Conservation (phyloP, 2,113 vertebrate species). For the Scomber scombrus region DNA sequence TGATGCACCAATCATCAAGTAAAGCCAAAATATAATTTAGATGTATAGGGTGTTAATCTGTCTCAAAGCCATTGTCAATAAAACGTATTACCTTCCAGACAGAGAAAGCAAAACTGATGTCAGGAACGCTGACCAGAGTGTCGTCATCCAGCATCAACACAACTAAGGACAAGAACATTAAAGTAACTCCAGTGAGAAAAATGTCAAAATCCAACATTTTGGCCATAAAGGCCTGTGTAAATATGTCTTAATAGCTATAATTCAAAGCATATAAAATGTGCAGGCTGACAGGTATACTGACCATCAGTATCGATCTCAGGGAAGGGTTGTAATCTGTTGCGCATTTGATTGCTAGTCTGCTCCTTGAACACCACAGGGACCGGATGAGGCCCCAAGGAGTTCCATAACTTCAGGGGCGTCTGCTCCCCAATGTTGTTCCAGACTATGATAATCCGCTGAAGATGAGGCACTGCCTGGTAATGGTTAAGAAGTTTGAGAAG, state of each 20-base stretch:
- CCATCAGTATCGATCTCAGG: slow-evolving; percentile 91
- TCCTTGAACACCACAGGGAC: slow-evolving; percentile 92
- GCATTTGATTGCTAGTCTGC: slow-evolving; percentile 91
- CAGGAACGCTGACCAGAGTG: slow-evolving; percentile 92
- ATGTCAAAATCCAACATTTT: neutral
- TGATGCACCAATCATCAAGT: neutral
- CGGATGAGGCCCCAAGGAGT: slow-evolving; percentile 91
- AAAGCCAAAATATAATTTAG: neutral
- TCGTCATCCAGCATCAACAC: slow-evolving; percentile 97
- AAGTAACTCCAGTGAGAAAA: neutral
- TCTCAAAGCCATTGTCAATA: neutral
- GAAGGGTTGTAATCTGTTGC: slow-evolving; percentile 93
- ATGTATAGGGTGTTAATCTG: neutral
- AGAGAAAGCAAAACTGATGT: slow-evolving; percentile 94
- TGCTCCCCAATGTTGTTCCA: slow-evolving; percentile 94
- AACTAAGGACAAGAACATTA: slow-evolving; percentile 76
- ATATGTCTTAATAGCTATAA: neutral
- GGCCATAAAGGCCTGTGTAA: no score
- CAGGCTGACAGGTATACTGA: slow-evolving; percentile 59
- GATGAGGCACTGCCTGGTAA: slow-evolving; percentile 92
- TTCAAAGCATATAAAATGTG: neutral
- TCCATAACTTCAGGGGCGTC: slow-evolving; percentile 89
- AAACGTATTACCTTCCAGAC: slow-evolving; percentile 92
- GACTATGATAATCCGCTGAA: slow-evolving; percentile 91
- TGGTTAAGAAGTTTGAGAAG: slow-evolving; percentile 94